Percentiles rank a stretch among this genome's conserved stretches.
Evolutionary conservation across 2,797 vertebrate species (phyloP).

Genomic region (Chaetodon trifasciatus): DNA sequence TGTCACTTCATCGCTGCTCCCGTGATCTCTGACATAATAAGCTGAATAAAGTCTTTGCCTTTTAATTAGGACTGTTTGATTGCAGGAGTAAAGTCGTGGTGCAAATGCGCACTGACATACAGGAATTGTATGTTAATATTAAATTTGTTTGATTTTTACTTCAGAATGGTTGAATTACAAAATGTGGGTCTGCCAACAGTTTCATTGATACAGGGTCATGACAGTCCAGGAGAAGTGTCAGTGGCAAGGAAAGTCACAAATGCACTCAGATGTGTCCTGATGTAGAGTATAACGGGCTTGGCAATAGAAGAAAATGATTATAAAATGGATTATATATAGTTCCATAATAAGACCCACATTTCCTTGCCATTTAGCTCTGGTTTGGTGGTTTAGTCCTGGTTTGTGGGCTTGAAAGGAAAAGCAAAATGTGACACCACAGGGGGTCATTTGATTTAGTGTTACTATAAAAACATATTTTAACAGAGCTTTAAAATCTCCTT

Average conservation of each 20-base stretch:
- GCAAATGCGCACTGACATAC: no score
- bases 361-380: not conserved
- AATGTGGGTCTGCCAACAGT: no score
- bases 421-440: constrained; percentile 22
- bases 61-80: no score
- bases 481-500: constrained; percentile 40
- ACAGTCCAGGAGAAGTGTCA: no score
- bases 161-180: no score
- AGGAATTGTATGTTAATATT: no score
- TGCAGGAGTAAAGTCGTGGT: no score
- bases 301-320: constrained; percentile 1
- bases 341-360: constrained; percentile 7
- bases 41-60: no score
- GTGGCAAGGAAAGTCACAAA: not conserved
- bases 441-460: constrained; percentile 30
- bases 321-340: constrained; percentile 4
- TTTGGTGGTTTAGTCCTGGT: constrained; percentile 10
- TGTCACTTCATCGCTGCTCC: no score
- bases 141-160: no score
- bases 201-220: no score
- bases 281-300: not conserved
- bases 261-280: not conserved
- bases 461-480: constrained; percentile 24
- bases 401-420: constrained; percentile 3
- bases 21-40: no score